Evolutionary conservation across 1,140 invertebrate genomes (phyloP).

Genomic region (Carcinoscorpius rotundicauda): DNA sequence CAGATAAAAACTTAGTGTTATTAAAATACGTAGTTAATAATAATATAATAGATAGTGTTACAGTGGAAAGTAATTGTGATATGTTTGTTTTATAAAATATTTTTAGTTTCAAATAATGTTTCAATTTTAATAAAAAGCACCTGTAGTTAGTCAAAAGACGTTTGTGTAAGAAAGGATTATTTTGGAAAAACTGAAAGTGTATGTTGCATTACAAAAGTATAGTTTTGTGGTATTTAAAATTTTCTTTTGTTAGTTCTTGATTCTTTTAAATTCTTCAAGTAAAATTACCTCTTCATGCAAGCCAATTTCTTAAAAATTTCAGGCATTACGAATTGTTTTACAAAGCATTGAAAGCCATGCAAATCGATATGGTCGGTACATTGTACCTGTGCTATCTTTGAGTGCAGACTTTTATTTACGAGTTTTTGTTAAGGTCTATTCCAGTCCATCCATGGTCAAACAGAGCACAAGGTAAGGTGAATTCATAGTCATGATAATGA

Average conservation of each 20-base stretch:
- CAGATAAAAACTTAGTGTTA: too few relatives aligned
- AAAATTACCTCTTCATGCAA: neutral
- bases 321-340: constrained; percentile 82
- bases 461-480: constrained; percentile 52
- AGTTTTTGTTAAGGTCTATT: constrained; percentile 76
- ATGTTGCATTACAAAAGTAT: neutral
- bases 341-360: constrained; percentile 83
- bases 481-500: constrained; percentile 1
- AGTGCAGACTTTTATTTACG: constrained; percentile 96
- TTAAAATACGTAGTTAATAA: too few relatives aligned
- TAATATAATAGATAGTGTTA: too few relatives aligned
- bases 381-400: constrained; percentile 76
- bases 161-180: too few relatives aligned
- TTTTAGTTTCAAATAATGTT: too few relatives aligned
- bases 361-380: constrained; percentile 83
- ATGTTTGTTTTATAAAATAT: too few relatives aligned
- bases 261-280: neutral
- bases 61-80: too few relatives aligned
- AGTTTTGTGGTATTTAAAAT: neutral
- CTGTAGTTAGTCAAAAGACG: too few relatives aligned
- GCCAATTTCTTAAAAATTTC: constrained; percentile 20
- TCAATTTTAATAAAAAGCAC: too few relatives aligned
- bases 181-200: neutral
- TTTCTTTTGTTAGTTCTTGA: neutral
- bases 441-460: constrained; percentile 71